These are phyloP conservation scores for Corydoras sp. DNA, from an alignment of 2,113 vertebrate species.

Conservation along the genomic window DNA sequence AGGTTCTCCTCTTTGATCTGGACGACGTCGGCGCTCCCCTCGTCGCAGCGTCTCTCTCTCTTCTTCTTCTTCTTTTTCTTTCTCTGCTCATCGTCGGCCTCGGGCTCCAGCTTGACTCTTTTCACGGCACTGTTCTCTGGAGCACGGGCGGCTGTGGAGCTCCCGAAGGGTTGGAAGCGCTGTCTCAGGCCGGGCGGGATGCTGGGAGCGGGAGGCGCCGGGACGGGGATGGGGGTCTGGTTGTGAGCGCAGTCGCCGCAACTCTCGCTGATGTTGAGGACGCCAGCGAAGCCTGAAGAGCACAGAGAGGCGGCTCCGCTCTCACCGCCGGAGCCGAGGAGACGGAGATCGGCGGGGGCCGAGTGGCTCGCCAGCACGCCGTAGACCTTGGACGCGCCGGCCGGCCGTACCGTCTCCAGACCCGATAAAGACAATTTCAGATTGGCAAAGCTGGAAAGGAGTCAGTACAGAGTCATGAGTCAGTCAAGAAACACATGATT, in stretches of 20 bases:
- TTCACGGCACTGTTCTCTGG: constrained; percentile 21
- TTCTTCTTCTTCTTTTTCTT: constrained; percentile 61
- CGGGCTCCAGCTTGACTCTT: not conserved
- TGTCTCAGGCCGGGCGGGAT: constrained; percentile 61
- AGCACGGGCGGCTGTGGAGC: constrained; percentile 39
- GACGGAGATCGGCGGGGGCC: constrained; percentile 43
- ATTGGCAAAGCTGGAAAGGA: constrained; percentile 49
- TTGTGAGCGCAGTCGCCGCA: constrained; percentile 48
- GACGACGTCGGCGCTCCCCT: not conserved
- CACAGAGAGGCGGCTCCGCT: not conserved
- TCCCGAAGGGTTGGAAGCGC: constrained; percentile 63
- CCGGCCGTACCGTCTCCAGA: constrained; percentile 51
- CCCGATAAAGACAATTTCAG: constrained; percentile 59
- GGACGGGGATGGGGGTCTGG: constrained; percentile 49
- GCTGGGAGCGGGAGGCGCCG: constrained; percentile 50
- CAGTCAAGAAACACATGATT: not conserved
- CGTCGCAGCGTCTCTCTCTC: constrained; percentile 29
- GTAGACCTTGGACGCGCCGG: constrained; percentile 49
- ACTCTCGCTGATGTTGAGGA: constrained; percentile 63
- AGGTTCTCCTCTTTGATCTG: constrained; percentile 47
- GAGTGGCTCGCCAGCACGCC: constrained; percentile 53
- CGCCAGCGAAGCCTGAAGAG: constrained; percentile 55
- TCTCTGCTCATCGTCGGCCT: constrained; percentile 23
- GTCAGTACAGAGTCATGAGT: constrained; percentile 1
- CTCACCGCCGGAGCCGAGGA: constrained; percentile 49